Conservation (phyloP, 2,888 invertebrate genomes). For the Lasioglossum malachurum region DNA sequence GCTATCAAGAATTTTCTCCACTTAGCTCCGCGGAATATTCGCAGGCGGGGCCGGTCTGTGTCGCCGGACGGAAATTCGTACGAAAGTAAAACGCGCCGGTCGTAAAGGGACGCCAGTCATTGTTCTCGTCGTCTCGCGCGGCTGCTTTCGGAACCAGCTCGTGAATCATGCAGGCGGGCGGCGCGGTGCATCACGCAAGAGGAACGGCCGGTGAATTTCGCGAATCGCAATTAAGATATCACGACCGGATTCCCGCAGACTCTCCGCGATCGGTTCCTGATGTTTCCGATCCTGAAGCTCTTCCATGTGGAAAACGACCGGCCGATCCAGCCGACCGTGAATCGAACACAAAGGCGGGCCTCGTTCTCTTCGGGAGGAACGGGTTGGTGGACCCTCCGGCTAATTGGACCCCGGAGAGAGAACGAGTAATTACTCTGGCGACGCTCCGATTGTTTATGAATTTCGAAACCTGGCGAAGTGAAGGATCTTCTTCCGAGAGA, state of each 20-base stretch:
- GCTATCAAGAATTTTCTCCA: background rate
- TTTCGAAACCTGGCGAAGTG: background rate
- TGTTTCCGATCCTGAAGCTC: conserved; percentile 30
- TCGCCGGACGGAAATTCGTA: conserved; percentile 1
- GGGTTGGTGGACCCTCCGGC: conserved; percentile 3
- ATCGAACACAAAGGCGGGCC: conserved; percentile 36
- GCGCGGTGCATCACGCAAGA: background rate
- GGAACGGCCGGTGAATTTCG: background rate
- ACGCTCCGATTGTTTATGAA: conserved; percentile 14
- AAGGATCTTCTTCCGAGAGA: background rate
- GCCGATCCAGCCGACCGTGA: conserved; percentile 23
- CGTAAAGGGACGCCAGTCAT: conserved; percentile 12
- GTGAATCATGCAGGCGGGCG: background rate
- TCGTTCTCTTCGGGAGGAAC: background rate
- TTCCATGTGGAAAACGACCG: conserved; percentile 47
- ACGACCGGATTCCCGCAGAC: background rate
- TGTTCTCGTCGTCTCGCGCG: conserved; percentile 7
- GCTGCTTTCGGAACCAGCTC: conserved; percentile 10
- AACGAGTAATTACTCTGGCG: conserved; percentile 26
- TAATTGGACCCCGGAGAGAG: conserved; percentile 14
- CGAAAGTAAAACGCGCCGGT: background rate
- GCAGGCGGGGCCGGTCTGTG: background rate
- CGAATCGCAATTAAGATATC: background rate
- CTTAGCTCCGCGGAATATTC: background rate
- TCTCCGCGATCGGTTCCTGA: background rate